Conservation (phyloP, 2,113 vertebrate genomes). For the Neopipo cinnamomea region DNA sequence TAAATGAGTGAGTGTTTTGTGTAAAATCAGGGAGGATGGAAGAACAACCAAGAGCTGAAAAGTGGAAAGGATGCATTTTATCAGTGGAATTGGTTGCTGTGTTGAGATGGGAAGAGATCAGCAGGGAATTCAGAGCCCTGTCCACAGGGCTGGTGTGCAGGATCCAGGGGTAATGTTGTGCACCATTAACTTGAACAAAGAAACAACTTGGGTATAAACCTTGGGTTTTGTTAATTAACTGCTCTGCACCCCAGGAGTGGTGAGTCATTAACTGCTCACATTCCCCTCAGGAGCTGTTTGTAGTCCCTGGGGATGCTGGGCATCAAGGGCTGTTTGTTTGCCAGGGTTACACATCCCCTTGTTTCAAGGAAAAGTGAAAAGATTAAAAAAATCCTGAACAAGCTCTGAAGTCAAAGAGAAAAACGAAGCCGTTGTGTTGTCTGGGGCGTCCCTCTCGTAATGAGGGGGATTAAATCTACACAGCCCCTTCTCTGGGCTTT, state of each 20-base stretch:
- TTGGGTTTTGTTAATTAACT: slow-evolving; percentile 58
- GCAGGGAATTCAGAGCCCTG: background rate
- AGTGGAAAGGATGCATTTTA: background rate
- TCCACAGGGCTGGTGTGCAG: background rate
- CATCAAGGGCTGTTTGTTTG: slow-evolving; percentile 34
- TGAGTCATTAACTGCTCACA: slow-evolving; percentile 19
- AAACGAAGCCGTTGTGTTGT: background rate
- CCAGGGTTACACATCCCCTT: slow-evolving; percentile 4
- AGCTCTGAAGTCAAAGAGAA: slow-evolving; percentile 5
- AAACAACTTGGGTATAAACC: background rate
- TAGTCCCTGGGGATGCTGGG: background rate
- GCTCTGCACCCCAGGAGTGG: slow-evolving; percentile 6
- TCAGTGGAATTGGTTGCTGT: background rate
- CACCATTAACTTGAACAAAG: slow-evolving; percentile 37
- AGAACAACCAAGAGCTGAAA: background rate
- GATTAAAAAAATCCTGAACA: background rate
- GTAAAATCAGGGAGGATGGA: background rate
- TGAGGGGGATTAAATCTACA: background rate
- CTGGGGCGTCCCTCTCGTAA: background rate
- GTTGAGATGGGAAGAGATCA: background rate
- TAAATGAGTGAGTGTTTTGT: background rate
- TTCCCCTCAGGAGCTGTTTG: background rate
- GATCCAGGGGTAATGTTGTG: background rate
- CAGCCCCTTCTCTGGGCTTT: background rate
- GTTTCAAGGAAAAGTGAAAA: slow-evolving; percentile 29